These are phyloP conservation scores for Petrosia ficiformis DNA, from an alignment of 37 sponge, comb jelly and placozoan species.

Conservation along the genomic window DNA sequence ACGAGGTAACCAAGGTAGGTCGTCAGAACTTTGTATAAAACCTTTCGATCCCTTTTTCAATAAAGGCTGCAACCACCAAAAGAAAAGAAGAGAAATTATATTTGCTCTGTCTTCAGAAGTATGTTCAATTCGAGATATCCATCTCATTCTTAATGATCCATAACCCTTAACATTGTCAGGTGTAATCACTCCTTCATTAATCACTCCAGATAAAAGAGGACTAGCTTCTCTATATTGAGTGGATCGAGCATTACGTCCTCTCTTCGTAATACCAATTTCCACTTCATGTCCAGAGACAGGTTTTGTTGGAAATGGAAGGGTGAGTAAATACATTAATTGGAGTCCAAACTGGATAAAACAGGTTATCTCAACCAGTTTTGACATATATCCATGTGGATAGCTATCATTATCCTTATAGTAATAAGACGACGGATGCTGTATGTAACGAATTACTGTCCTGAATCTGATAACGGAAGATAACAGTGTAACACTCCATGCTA, in stretches of 20 bases:
- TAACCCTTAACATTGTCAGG: neutral
- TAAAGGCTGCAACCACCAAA: constrained; percentile 84
- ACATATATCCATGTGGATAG: neutral
- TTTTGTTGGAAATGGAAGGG: constrained; percentile 37
- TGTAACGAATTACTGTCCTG: constrained; percentile 19
- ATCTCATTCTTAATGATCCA: neutral
- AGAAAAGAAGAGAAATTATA: constrained; percentile 57
- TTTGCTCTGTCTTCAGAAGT: constrained; percentile 67
- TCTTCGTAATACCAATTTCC: neutral
- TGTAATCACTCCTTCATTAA: neutral
- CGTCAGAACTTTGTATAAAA: constrained; percentile 29
- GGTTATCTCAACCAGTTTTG: constrained; percentile 4
- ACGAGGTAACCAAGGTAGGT: constrained; percentile 61
- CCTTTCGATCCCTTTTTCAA: constrained; percentile 72
- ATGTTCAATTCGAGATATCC: neutral
- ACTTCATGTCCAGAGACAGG: neutral
- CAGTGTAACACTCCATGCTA: constrained; percentile 44
- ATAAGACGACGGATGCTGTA: neutral
- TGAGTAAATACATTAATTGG: constrained; percentile 42
- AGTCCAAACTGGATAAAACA: constrained; percentile 33
- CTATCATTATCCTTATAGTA: neutral
- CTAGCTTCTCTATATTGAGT: neutral
- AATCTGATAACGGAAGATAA: constrained; percentile 36
- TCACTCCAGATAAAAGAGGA: neutral
- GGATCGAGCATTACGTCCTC: no score